Evolutionary conservation across 1,140 invertebrate species (phyloP), one percentile per base, ranked within the genome.

Genomic region (Ips typographus): DNA sequence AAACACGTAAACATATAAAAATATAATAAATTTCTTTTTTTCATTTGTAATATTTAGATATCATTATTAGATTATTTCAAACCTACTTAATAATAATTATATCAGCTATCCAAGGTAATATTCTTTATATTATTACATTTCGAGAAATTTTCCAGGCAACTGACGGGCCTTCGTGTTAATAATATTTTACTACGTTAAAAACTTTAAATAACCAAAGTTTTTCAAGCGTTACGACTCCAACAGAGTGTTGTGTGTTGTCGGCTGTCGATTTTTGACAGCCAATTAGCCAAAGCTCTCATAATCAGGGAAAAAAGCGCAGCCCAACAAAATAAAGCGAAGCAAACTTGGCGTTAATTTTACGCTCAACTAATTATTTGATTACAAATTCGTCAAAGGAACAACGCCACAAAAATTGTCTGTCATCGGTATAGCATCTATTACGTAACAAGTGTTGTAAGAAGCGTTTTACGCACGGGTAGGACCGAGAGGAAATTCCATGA

Each of bases 1-100:
- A 76, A 70, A 71, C 63, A 76, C 43, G 65, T 68, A 73, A 73
- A 76, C 70, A 76, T 75, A 75, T 74, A 76, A 74, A 76, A 76
- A 76, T 75, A 76, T 73, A 76, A 70, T 73, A 37, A 64, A 70
- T 67, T 74, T 75, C 51, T 52, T 39, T 39, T 62, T 57, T 41
- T 43, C 55, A 55, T 51, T 44, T 69, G 59, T 69, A 69, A 47
- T 55, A 55, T 55, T 55, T 55, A 22, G 22, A 22, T 22, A 22
- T 22, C 22, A 22, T 22, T 22, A 22, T 22, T 22, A 22, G 22
- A 22, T 22, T 22, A 22, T 22, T 22, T 22, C 22, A 55, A 49
- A 49, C 7, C 44, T 49, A 49, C 44, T 49, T 49, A 49, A 8
- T 49, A 49, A 22, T 22, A 22, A 22, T 22, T 22, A 22, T 49